Percentiles rank a stretch among this genome's conserved stretches.
These are phyloP conservation scores for Crocuta crocuta DNA, from an alignment of 2,113 vertebrate species.

Conservation along the genomic window DNA sequence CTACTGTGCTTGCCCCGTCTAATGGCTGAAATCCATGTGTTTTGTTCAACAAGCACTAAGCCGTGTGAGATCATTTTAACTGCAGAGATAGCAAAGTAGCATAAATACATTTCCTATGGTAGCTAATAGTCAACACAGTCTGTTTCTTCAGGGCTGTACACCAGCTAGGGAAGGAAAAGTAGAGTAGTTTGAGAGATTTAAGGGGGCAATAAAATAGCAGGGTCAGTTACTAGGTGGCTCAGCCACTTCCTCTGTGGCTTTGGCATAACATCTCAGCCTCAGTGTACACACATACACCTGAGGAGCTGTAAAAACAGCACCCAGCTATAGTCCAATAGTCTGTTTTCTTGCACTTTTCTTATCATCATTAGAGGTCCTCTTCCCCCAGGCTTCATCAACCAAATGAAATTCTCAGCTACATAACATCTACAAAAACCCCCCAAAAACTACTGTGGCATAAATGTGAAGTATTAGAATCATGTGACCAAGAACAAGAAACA, in stretches of 20 bases:
- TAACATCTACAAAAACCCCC: not conserved
- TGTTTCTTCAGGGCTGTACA: not conserved
- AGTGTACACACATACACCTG: not conserved
- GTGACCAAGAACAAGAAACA: not conserved
- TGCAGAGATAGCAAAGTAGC: constrained; percentile 5
- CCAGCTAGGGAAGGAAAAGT: not conserved
- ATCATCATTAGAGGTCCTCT: not conserved
- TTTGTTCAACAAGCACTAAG: constrained; percentile 8
- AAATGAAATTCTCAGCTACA: not conserved
- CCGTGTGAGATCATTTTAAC: not conserved
- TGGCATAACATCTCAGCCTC: not conserved
- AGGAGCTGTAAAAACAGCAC: not conserved
- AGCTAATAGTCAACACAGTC: not conserved
- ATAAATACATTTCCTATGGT: not conserved
- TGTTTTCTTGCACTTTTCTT: not conserved
- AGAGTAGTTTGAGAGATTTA: not conserved
- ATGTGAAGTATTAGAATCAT: constrained; percentile 30
- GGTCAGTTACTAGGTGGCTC: not conserved
- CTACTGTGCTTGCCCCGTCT: not conserved
- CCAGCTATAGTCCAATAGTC: not conserved
- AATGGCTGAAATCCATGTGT: not conserved
- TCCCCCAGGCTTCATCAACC: not conserved
- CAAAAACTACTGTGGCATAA: not conserved
- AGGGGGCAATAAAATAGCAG: not conserved
- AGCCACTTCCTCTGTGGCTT: not conserved